Conservation (phyloP, 1,140 invertebrate genomes). For the Bombyx mandarina region DNA sequence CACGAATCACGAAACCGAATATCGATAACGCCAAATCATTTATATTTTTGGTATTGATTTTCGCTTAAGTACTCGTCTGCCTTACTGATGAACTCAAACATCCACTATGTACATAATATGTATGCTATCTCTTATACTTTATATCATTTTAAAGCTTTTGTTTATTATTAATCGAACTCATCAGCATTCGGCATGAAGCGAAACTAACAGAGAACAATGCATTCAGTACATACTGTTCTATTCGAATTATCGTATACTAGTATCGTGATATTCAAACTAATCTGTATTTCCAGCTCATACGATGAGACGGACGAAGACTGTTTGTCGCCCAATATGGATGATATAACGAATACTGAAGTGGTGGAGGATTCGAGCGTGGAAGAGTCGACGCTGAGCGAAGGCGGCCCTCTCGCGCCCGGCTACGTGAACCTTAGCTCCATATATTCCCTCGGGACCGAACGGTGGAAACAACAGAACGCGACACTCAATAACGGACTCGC, state of each 20-base stretch:
- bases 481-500: constrained; percentile 36
- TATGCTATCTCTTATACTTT: constrained; percentile 9
- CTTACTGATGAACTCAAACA: constrained; percentile 61
- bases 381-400: constrained; percentile 50
- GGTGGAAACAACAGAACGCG: constrained; percentile 28
- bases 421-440: constrained; percentile 67
- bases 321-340: constrained; percentile 75
- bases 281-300: constrained; percentile 71
- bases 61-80: constrained; percentile 51
- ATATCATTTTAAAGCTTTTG: constrained; percentile 40
- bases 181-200: constrained; percentile 55
- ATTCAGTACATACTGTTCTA: constrained; percentile 60
- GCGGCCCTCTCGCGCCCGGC: constrained; percentile 20
- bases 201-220: constrained; percentile 57
- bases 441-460: constrained; percentile 52
- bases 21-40: background rate
- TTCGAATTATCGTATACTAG: background rate
- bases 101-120: constrained; percentile 40
- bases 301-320: constrained; percentile 77
- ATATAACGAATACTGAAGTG: constrained; percentile 68
- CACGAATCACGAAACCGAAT: background rate
- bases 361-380: constrained; percentile 64
- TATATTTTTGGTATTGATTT: constrained; percentile 17
- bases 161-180: constrained; percentile 57
- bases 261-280: background rate